Evolutionary conservation across 2,797 vertebrate genomes (phyloP), one percentile per base, ranked within the genome.

Genomic region (Coregonus ussuriensis): DNA sequence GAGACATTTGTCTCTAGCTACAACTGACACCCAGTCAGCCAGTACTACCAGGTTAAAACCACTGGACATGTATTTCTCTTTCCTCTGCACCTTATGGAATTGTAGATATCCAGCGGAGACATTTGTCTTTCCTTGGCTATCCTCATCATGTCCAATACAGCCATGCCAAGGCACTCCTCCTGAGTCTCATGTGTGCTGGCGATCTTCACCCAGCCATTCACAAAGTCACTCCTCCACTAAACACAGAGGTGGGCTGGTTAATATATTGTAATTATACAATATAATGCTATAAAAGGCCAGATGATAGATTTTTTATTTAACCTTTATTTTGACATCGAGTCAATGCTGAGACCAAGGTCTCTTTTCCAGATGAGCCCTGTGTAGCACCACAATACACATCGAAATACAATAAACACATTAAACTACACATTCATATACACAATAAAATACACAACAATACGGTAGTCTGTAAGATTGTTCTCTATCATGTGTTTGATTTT

Each of bases 91-190:
- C 98, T 99, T 89, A 93, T 88, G 71, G 94, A 93, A 86, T 96
- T 96, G 91, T 98, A 99, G 87, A 99, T 92, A 78, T 96, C 96
- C 84, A 98, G 86, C 0, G 96, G 97, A 0, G 96, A 96, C 86
- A 95, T 93, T 81, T 95, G 94, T 78, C 91, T 96, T 85, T 99
- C 97, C 89, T 98, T 98, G 78, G 98, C 98, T 71, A 96, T 94
- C 88, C 96, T 95, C 85, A 98, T 98, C 95, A 99, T 98, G 92
- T 99, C 98, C 63, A 99, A 89, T 33, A 99, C 97, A 13, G 98
- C 98, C 96, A 99, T 95, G 41, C 98, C 98, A 71, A 99, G 95
- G 87, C 98, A 99, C 89, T 99, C 98, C 86, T 99, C 98, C 88
- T 99, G 97, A 6, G 94, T 94, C 91, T 98, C 97, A 0, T 98